Conservation (phyloP, 2,888 invertebrate genomes). For the Tetropium fuscum region DNA sequence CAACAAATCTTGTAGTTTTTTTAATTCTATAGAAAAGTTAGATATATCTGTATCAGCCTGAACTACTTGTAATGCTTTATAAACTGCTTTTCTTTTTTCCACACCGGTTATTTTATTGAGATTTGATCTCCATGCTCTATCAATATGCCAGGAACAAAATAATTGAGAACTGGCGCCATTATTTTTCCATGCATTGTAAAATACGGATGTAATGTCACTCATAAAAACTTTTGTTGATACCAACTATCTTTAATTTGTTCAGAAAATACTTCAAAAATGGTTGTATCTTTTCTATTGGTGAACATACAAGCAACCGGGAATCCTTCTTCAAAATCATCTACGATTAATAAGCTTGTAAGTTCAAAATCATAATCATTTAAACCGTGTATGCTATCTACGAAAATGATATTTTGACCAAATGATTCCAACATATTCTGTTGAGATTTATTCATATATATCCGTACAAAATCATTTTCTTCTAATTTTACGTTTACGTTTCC, state of each 20-base stretch:
- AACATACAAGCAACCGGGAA: conserved; percentile 25
- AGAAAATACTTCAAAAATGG: not conserved
- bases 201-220: not conserved
- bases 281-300: conserved; percentile 15
- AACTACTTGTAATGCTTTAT: not conserved
- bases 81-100: conserved; percentile 4
- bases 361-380: conserved; percentile 3
- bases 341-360: not conserved
- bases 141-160: conserved; percentile 15
- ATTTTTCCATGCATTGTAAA: conserved; percentile 9
- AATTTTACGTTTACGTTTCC: not conserved
- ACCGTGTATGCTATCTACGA: conserved; percentile 12
- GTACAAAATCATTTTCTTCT: not conserved
- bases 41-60: not conserved
- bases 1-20: not conserved
- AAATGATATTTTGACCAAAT: conserved; percentile 2
- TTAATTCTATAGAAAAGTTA: not conserved
- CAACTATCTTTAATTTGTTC: not conserved
- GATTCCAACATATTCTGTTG: conserved; percentile 4
- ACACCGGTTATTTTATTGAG: conserved; percentile 9
- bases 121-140: conserved; percentile 10
- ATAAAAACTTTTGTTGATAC: conserved; percentile 5
- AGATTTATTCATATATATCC: not conserved
- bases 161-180: conserved; percentile 3
- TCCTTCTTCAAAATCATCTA: conserved; percentile 18